These are phyloP conservation scores for Eupithecia pulchellata DNA, from an alignment of 2,888 invertebrate species.

Conservation along the genomic window DNA sequence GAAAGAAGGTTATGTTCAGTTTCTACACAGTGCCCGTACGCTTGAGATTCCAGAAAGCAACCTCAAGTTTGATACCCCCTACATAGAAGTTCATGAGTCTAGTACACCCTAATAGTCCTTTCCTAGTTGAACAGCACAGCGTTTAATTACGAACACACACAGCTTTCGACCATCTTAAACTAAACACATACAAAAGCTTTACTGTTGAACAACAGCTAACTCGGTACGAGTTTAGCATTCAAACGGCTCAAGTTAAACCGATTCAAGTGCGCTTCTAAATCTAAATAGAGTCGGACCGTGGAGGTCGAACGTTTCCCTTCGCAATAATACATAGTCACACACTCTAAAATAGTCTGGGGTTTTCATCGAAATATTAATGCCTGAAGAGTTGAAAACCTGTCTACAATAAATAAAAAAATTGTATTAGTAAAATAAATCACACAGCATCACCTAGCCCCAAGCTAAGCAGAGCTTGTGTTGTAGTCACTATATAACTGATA, in stretches of 20 bases:
- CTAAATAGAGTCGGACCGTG: constrained; percentile 46
- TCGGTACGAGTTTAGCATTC: constrained; percentile 62
- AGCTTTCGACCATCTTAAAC: constrained; percentile 59
- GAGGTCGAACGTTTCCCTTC: constrained; percentile 35
- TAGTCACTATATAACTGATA: no score
- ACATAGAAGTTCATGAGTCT: constrained; percentile 26
- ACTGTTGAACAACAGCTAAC: constrained; percentile 62
- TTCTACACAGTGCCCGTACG: background rate
- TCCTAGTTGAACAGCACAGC: constrained; percentile 60
- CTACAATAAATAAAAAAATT: no score
- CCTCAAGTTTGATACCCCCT: constrained; percentile 28
- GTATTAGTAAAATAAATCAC: no score
- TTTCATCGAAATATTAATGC: background rate
- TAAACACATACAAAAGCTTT: constrained; percentile 65
- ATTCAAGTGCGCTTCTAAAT: constrained; percentile 58
- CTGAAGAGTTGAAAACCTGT: background rate
- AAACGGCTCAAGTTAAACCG: constrained; percentile 62
- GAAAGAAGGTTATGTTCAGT: background rate
- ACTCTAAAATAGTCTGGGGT: background rate
- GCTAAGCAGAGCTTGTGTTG: no score
- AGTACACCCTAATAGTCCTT: constrained; percentile 48
- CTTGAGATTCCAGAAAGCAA: background rate
- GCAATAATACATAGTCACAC: constrained; percentile 15
- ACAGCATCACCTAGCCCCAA: no score
- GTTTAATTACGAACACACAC: constrained; percentile 59